Base-by-base conservation (phyloP, 2,888 invertebrate genomes). In the Limnephilus auricula region DNA sequence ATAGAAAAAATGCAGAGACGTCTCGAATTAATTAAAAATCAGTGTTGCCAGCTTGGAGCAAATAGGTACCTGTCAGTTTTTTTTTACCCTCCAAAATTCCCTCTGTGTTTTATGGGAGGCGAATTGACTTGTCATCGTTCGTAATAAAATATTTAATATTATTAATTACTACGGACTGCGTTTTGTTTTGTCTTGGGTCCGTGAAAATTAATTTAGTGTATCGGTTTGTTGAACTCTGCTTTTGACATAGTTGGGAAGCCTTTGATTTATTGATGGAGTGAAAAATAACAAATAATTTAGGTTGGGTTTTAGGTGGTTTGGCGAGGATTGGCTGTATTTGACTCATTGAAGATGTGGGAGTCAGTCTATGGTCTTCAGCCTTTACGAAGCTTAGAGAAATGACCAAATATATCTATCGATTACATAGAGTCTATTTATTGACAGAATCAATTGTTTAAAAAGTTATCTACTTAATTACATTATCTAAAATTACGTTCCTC, bases 81-180 rank as follows among this genome's bases (percentile, higher is more conserved):
- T 93, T 90, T 91, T 92, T 84, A 80, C 40, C n/a, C 37, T 65
- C 32, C 25, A 87, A 88, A 90, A 91, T 91, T 65, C 90, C 79
- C 86, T 40, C 84, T 15, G 90, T 90, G 91, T 91, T 90, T 91
- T 91, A 90, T 90, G 90, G 90, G 82, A 82, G 82, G 88, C 88
- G 90, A 90, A 91, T 91, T 91, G 91, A 88, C 91, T 91, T 90
- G 91, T 91, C 91, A 91, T 91, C 90, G 80, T 79, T 32, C 45
- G 80, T 84, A 89, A 91, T 91, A 83, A 90, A 89, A 88, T 78
- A 88, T 88, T 86, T 34, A 86, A 50, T 32, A 40, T 45, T 85
- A 86, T 86, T 86, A 86, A 86, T 86, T 86, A 86, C 50, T 31
- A 13, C 45, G 31, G n/a, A 30, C 50, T 32, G 86, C 30, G 86